phyloP scores from a whole-genome alignment of 92 coral and sea anemone species.

The Actinernus sp. region DNA sequence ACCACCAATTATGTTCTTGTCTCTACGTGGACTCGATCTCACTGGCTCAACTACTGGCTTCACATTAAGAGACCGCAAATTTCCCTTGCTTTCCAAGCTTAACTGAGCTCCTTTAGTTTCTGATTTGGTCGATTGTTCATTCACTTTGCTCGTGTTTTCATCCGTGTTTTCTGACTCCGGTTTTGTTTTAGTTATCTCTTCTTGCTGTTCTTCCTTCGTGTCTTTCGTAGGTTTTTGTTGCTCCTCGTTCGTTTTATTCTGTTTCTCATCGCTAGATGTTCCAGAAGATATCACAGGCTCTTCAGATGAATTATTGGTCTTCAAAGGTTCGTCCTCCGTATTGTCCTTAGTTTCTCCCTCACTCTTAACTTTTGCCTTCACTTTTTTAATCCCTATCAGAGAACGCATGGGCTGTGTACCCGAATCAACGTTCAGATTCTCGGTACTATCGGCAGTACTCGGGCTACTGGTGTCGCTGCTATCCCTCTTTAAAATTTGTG shows the following conservation, averaged over 20 bases:
- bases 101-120: too few species aligned
- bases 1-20: too few species aligned
- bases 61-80: too few species aligned
- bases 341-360: too few species aligned
- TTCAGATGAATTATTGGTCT: too few species aligned
- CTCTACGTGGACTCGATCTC: conserved; percentile 36
- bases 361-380: conserved; percentile 29
- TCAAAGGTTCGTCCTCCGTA: too few species aligned
- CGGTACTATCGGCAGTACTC: conserved; percentile 14
- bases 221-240: neutral
- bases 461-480: neutral
- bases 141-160: too few species aligned
- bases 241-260: neutral
- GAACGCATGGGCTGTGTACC: conserved; percentile 79
- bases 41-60: conserved; percentile 31
- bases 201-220: neutral
- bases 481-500: too few species aligned
- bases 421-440: conserved; percentile 41
- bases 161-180: neutral
- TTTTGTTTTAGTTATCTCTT: neutral
- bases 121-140: too few species aligned
- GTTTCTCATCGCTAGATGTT: too few species aligned
- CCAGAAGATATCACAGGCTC: too few species aligned
- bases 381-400: conserved; percentile 67
- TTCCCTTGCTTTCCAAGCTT: too few species aligned